These are phyloP conservation scores for Coleophora deauratella DNA, from an alignment of 2,888 invertebrate genomes.

Conservation along the genomic window DNA sequence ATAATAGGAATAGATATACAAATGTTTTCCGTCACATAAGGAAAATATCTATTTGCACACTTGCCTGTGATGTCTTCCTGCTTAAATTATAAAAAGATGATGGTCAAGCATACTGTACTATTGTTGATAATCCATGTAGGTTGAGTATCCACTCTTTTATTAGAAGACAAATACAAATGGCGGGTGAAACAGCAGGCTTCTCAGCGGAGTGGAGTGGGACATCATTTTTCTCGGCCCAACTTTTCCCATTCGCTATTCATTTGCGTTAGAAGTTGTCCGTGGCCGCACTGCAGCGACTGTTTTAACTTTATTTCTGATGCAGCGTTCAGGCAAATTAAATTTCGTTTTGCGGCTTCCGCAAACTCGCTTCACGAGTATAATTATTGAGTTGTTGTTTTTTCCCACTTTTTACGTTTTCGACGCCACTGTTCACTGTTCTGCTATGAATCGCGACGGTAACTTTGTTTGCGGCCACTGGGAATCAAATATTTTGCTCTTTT, in stretches of 20 bases:
- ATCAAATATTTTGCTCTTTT: constrained; percentile 8
- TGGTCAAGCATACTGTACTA: too few species aligned
- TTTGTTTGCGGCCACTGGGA: constrained; percentile 36
- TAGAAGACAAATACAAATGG: too few species aligned
- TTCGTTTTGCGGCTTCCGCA: constrained; percentile 72
- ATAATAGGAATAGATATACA: too few species aligned
- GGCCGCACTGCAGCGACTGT: constrained; percentile 60
- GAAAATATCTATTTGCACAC: too few species aligned
- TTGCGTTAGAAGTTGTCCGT: constrained; percentile 72
- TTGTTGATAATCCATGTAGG: too few species aligned
- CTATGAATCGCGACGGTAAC: constrained; percentile 48
- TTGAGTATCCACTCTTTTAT: too few species aligned
- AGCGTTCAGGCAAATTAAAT: constrained; percentile 74
- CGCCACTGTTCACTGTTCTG: constrained; percentile 21
- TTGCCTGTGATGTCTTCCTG: too few species aligned
- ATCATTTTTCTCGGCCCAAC: constrained; percentile 71
- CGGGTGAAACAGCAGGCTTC: too few species aligned
- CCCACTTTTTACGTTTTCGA: constrained; percentile 10
- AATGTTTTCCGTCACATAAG: too few species aligned
- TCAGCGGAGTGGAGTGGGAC: too few species aligned
- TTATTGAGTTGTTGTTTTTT: constrained; percentile 48
- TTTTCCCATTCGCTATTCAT: constrained; percentile 74
- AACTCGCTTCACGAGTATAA: constrained; percentile 65
- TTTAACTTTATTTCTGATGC: constrained; percentile 75
- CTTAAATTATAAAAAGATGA: too few species aligned